A percentile compares a stretch with the other conserved stretches of the same genome.
Evolutionary conservation across 2,888 invertebrate species (phyloP).

Genomic region (Sinotaia quadrata): DNA sequence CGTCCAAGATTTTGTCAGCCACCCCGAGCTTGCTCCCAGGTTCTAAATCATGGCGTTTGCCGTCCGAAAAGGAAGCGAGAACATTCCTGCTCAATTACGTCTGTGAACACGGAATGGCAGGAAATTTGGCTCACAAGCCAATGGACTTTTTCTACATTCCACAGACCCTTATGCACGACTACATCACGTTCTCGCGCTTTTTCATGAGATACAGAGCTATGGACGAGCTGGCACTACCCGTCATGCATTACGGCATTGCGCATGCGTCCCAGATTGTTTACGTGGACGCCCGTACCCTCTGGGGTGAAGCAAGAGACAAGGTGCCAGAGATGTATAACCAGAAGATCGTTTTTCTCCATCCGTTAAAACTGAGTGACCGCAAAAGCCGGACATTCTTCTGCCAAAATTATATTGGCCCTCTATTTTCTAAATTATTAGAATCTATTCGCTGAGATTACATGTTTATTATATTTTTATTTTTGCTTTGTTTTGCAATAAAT

Average conservation of each 20-base stretch:
- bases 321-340: conserved; percentile 4
- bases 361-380: conserved; percentile 13
- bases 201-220: conserved; percentile 9
- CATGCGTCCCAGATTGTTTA: conserved; percentile 7
- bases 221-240: conserved; percentile 26
- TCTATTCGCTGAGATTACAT: no score
- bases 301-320: background rate
- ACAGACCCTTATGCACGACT: background rate
- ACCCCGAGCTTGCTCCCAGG: background rate
- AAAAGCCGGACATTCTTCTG: conserved; percentile 4
- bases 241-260: conserved; percentile 22
- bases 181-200: conserved; percentile 8
- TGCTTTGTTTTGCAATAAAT: no score
- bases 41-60: background rate
- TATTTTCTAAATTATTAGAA: background rate
- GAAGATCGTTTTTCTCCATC: conserved; percentile 11
- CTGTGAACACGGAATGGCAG: conserved; percentile 3
- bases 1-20: background rate
- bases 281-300: conserved; percentile 11
- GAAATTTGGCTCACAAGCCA: conserved; percentile 4
- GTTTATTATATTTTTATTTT: no score
- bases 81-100: conserved; percentile 21
- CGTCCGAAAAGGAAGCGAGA: conserved; percentile 1
- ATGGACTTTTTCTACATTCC: conserved; percentile 32
- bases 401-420: background rate